Evolutionary conservation across 35 echinoderm and acorn worm species (phyloP).

Genomic region (Patiria miniata): DNA sequence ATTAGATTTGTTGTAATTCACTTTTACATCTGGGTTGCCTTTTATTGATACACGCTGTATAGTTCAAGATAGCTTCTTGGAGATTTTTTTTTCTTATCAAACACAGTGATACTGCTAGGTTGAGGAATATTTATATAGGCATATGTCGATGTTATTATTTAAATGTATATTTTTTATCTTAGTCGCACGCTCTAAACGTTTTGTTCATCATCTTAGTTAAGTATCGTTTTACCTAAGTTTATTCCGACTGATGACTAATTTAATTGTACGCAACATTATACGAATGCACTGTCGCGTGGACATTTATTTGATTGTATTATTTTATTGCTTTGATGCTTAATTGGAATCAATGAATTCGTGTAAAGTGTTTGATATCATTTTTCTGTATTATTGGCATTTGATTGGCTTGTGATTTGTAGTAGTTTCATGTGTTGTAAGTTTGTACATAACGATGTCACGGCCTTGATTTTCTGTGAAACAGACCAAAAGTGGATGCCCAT

Average conservation of each 20-base stretch:
- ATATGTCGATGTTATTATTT: too few relatives aligned
- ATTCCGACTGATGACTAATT: not conserved
- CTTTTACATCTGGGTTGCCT: too few relatives aligned
- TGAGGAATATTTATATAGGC: too few relatives aligned
- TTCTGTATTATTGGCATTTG: slow-evolving; percentile 1
- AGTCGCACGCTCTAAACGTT: too few relatives aligned
- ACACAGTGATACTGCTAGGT: too few relatives aligned
- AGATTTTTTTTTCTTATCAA: too few relatives aligned
- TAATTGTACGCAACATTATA: not conserved
- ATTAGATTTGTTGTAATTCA: too few relatives aligned
- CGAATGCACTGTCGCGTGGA: not conserved
- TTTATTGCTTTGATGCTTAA: not conserved
- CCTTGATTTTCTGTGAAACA: not conserved
- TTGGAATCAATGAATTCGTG: not conserved
- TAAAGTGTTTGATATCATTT: slow-evolving; percentile 19
- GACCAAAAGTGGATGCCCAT: not conserved
- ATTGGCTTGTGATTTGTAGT: not conserved
- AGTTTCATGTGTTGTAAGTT: not conserved
- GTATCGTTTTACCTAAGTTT: not conserved
- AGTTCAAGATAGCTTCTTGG: too few relatives aligned
- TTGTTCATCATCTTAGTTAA: too few relatives aligned
- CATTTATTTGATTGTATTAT: not conserved
- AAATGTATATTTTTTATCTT: too few relatives aligned
- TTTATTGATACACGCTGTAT: too few relatives aligned
- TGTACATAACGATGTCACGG: not conserved